Evolutionary conservation across 2,888 invertebrate species (phyloP).

Genomic region (Temnothorax ravouxi): DNA sequence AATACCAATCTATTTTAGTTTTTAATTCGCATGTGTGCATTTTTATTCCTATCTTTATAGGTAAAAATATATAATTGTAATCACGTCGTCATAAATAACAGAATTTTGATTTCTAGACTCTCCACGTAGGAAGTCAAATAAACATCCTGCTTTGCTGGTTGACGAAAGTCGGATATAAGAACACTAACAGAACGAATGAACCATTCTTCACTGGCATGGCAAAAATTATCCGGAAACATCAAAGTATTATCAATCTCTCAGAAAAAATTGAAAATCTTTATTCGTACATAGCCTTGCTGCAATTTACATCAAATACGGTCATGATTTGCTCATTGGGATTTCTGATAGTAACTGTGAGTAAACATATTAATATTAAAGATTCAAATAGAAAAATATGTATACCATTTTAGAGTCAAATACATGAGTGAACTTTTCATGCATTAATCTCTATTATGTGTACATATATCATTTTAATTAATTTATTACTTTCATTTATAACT

Average conservation of each 20-base stretch:
- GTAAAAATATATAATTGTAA: not conserved
- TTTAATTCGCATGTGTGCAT: not conserved
- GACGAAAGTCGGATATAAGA: not conserved
- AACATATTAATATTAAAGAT: not conserved
- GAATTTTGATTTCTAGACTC: slow-evolving; percentile 29
- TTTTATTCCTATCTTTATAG: not conserved
- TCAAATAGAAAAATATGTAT: not conserved
- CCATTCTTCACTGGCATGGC: not conserved
- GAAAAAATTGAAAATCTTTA: slow-evolving; percentile 63
- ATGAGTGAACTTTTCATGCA: not conserved
- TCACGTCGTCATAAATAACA: not conserved
- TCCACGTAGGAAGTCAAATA: slow-evolving; percentile 56
- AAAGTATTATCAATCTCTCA: slow-evolving; percentile 57
- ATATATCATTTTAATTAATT: too few species aligned
- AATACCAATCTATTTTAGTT: not conserved
- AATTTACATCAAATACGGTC: slow-evolving; percentile 61
- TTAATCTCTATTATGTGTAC: too few species aligned
- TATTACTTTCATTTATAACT: too few species aligned
- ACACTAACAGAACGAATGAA: not conserved
- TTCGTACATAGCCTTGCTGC: slow-evolving; percentile 61
- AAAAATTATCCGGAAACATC: slow-evolving; percentile 51
- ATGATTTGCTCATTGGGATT: slow-evolving; percentile 68
- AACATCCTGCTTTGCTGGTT: slow-evolving; percentile 44
- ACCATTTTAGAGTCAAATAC: not conserved
- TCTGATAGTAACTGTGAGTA: slow-evolving; percentile 67